Conservation (phyloP, 2,113 vertebrate species). For the Pan troglodytes region DNA sequence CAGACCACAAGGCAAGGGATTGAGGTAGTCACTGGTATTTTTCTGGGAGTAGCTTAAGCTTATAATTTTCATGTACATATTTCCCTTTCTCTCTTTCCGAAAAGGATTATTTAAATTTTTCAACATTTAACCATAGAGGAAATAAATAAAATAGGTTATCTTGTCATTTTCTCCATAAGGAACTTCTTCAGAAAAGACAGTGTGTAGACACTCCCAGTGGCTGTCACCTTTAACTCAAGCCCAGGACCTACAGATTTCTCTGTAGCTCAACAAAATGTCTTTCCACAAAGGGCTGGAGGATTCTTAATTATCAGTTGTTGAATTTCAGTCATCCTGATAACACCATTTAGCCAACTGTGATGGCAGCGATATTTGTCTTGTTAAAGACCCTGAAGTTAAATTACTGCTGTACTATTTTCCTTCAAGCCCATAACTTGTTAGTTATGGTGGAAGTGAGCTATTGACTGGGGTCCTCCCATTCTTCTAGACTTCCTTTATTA, state of each 20-base stretch:
- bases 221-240: background rate
- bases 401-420: conserved; percentile 75
- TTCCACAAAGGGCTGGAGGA: background rate
- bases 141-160: background rate
- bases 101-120: background rate
- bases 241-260: background rate
- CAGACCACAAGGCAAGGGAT: background rate
- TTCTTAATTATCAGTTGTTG: conserved; percentile 62
- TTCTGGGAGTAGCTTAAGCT: background rate
- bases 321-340: conserved; percentile 64
- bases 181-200: background rate
- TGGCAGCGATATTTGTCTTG: conserved; percentile 75
- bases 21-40: background rate
- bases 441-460: conserved; percentile 82
- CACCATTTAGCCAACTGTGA: conserved; percentile 53
- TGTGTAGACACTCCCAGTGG: fast-evolving
- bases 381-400: conserved; percentile 75
- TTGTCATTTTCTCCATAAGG: background rate
- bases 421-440: conserved; percentile 72
- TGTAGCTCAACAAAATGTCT: background rate
- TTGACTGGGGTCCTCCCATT: conserved; percentile 85
- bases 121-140: background rate
- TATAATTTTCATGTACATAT: background rate
- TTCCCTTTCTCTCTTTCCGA: background rate
- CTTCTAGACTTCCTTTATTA: conserved; percentile 81